Base-by-base conservation (phyloP, 2,797 vertebrate genomes). In the Cuculus canorus region DNA sequence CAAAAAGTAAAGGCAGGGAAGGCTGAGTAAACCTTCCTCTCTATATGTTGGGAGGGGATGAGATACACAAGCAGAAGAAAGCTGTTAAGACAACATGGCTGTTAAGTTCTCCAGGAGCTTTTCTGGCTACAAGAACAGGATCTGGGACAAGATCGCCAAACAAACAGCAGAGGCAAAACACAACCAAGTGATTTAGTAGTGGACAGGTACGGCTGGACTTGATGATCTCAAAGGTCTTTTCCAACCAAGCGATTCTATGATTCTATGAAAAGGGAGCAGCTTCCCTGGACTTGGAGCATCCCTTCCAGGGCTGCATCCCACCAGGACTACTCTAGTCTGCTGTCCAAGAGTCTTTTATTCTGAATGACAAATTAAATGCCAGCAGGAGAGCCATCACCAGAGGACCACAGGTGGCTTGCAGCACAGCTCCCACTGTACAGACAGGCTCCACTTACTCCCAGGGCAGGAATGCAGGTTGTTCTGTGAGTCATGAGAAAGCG, bases 401-500 rank as follows among this genome's bases (percentile, higher is more conserved):
- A 85, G 32, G 64, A 60, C 47, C 60, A 61, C 0, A 21, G 47
- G 60, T 11, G 64, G 19, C 30, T 5, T 0, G 15, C 1, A 13
- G 66, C 8, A 53, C 39, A 63, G 82, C 61, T 88, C 79, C 64
- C 35, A 30, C 6, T 2, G 5, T 17, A 10, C 3, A 8, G 50
- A 48, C 52, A 43, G 70, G 45, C 70, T 47, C 4, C 8, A 61
- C 86, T 84, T 39, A 68, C 57, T 86, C 66, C 39, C 1, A 18
- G 63, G 19, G 8, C 32, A 43, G 90, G 86, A 93, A 91, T 1
- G 45, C 61, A 79, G 80, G 87, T 79, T 50, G 61, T 54, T 81
- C 65, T 3, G 5, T 92, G 94, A 95, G 82, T 93, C 94, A 93
- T 9, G 30, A 1, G 13, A 56, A 86, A 76, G 76, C 64, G 87